Base-by-base conservation (phyloP, 2,113 vertebrate species). In the Neoarius graeffei region DNA sequence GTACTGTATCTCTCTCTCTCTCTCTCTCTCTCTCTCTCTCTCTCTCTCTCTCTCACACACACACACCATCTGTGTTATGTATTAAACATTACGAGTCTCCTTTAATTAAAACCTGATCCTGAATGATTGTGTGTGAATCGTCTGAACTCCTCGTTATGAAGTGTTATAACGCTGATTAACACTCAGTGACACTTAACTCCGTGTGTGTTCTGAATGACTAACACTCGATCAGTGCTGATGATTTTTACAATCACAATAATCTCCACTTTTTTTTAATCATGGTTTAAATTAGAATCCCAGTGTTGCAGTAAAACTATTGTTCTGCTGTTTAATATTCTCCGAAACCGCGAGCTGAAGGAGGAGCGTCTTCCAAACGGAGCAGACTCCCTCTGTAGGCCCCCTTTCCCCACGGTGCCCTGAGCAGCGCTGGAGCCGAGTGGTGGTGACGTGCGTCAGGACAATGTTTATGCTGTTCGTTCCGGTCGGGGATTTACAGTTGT, bases 1-100 rank as follows among this genome's bases (percentile, higher is more conserved):
- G 95, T 96, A 95, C 91, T 5, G 25, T 71, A 76, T 73, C 15
- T 57, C 69, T 30, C 5, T 17, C 48, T 20, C 48, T 54, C 25
- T 7, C 42, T 42, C 42, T 42, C 42, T 42, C 35, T 42, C 35
- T 42, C 35, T 42, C 35, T 42, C 42, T 42, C 42, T 42, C 42
- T 42, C 42, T 4, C 35, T 35, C 35, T 35, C 35, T 35, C 77
- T 57, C 23, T 57, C 54, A 15, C 54, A 80, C 25, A 30, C n/a
- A 57, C 25, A 79, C 30, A 77, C 7, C 1, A 30, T 52, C 73
- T 15, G 67, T n/a, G 6, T n/a, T 13, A 11, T 15, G 67, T n/a
- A n/a, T n/a, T 13, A 11, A 11, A 66, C 10, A 15, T 15, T 69
- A 69, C 15, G 30, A 30, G n/a, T 69, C 62, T 66, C 64, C 25